Evolutionary conservation across 2,888 invertebrate genomes (phyloP), one percentile per base, ranked within the genome.

Genomic region (Mellilla xanthometata): DNA sequence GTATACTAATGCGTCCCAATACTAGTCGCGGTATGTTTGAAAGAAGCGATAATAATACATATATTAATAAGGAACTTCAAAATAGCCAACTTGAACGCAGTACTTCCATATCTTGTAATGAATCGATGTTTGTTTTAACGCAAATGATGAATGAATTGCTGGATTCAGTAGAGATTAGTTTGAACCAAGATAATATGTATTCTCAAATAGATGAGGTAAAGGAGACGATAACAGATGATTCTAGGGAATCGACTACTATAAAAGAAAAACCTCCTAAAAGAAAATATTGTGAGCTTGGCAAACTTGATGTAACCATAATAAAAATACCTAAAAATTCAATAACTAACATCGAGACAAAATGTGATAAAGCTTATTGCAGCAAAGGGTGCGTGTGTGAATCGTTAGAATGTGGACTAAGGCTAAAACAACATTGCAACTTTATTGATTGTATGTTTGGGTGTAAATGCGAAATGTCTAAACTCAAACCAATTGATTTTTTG

Each of bases 301-400:
- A 93, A 52, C 83, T 94, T 24, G 93, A 92, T 75, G 93, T 94
- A 5, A 94, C 93, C 47, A 90, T 94, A 22, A 93, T 94, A 39
- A 91, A 91, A 62, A 81, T 84, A 45, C 68, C 82, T 15, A 75
- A 81, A 40, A 65, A 60, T 5, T 48, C 52, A 12, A 49, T 60
- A 34, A 56, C 56, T 22, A 48, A 50, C 13, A 36, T 47, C 23
- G 8, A 7, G 8, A 23, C 10, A 5, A 42, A 50, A 10, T 94
- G 94, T 63, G 53, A 49, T 0, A 91, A 93, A 57, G 76, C 82
- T 3, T 84, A 73, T 68, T 95, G 95, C 63, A 72, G 72, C 45
- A 72, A 94, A 40, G 95, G 94, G 2, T 95, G 95, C 66, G 68
- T 95, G 26, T 95, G 95, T 64, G 81, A 86, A 35, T 93, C 93